Base-by-base conservation (phyloP, 1,140 invertebrate species). In the Camponotus pennsylvanicus region DNA sequence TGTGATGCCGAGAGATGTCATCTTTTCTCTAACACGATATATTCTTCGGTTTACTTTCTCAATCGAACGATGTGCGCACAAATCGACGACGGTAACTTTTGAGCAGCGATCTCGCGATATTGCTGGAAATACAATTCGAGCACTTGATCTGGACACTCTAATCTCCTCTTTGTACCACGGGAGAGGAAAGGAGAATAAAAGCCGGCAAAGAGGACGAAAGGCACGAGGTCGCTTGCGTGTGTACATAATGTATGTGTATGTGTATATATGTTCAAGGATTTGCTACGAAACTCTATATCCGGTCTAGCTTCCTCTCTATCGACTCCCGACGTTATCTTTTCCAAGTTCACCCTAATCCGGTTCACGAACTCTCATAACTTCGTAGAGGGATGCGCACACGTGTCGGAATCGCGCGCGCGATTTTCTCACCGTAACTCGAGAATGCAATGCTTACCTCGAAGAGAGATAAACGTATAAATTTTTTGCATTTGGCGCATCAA, bases 81-180 rank as follows among this genome's bases (percentile, higher is more conserved):
- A 40, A 59, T 71, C 66, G 32, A 73, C 67, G 40, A 73, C 42
- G 55, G 32, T 49, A 75, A 75, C 55, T 83, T 80, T 75, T 61
- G 27, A 34, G 8, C 40, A 37, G 37, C 5, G 67, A 59, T 73
- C 79, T 34, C 55, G 27, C 67, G 69, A 21, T 75, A 75, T 75
- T 37, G 55, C 8, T 73, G 79, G 32, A 83, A 83, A 83, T 75
- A 42, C 79, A 75, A 83, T 83, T 75, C 69, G 40, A 37, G 40
- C 55, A 75, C 40, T 83, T 73, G 69, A 27, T 37, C 27, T 55
- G 52, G 67, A 73, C 79, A 63, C 69, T 73, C 79, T 75, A 73
- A 83, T 83, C 27, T 27, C 40, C 79, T 32, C 52, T 45, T 34
- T 8, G 18, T 83, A 75, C 37, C 79, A 7, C 40, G 8, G 15